Percentiles rank a stretch among this genome's conserved stretches.
Evolutionary conservation across 2,113 vertebrate species (phyloP).

Genomic region (Crotalus tigris): DNA sequence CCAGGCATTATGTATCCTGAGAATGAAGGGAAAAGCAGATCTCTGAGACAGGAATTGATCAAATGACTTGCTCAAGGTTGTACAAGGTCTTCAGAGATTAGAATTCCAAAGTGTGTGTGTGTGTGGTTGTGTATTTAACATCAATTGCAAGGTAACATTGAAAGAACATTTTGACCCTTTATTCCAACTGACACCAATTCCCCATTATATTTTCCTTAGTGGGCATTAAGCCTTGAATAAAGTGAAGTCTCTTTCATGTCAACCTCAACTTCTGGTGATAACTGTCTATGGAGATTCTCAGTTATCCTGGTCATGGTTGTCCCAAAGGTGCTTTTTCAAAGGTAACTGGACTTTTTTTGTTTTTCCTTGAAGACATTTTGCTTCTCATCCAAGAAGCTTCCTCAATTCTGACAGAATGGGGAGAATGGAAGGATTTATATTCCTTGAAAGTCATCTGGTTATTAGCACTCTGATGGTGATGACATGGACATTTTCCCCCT

Average conservation of each 20-base stretch:
- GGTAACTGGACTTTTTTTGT: too few relatives aligned
- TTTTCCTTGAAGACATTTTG: too few relatives aligned
- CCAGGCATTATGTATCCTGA: background rate
- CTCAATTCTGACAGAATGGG: too few relatives aligned
- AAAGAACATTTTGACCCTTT: background rate
- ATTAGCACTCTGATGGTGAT: background rate
- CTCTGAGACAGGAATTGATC: conserved; percentile 3
- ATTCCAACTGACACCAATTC: background rate
- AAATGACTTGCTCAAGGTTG: background rate
- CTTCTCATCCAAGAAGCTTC: too few relatives aligned
- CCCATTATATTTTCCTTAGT: background rate
- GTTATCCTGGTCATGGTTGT: background rate
- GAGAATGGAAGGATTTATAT: too few relatives aligned
- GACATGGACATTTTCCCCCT: background rate
- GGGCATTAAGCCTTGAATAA: background rate
- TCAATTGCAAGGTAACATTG: background rate
- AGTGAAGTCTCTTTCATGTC: background rate
- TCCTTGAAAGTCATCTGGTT: too few relatives aligned
- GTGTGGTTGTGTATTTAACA: background rate
- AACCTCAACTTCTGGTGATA: background rate
- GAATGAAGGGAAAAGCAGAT: conserved; percentile 18
- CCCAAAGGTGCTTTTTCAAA: background rate
- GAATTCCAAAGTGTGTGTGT: background rate
- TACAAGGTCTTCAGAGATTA: rapidly evolving
- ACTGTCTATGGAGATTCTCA: background rate